These are phyloP conservation scores for Caerostris extrusa DNA, from an alignment of 1,140 invertebrate genomes.

Conservation along the genomic window DNA sequence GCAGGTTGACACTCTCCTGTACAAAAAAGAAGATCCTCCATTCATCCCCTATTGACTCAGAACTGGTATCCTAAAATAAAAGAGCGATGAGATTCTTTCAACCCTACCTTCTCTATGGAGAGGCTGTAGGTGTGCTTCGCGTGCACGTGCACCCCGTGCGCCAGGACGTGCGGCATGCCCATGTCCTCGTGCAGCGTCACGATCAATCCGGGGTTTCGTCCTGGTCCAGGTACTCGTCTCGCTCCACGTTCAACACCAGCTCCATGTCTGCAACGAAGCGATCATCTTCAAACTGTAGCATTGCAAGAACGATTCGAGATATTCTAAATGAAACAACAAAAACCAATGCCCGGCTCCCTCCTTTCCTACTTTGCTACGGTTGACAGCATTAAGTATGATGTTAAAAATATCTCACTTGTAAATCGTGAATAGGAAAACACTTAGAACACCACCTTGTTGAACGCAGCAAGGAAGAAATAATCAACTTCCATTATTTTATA, in stretches of 20 bases:
- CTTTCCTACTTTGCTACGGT: too few relatives aligned
- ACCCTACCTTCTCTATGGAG: slow-evolving; percentile 50
- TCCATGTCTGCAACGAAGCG: slow-evolving; percentile 26
- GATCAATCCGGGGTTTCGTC: slow-evolving; percentile 25
- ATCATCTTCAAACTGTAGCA: neutral
- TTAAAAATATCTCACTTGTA: too few relatives aligned
- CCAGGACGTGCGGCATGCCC: slow-evolving; percentile 28
- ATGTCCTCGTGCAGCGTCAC: slow-evolving; percentile 67
- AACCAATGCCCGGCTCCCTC: too few relatives aligned
- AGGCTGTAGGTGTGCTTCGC: slow-evolving; percentile 39
- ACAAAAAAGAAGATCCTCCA: neutral
- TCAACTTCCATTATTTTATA: too few relatives aligned
- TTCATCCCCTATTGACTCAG: neutral
- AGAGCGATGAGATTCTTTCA: neutral
- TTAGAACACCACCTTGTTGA: too few relatives aligned
- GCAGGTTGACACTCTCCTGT: slow-evolving; percentile 46
- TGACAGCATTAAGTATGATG: too few relatives aligned
- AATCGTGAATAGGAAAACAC: too few relatives aligned
- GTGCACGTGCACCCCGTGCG: slow-evolving; percentile 39
- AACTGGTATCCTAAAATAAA: neutral
- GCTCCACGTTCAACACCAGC: slow-evolving; percentile 58
- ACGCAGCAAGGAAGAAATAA: too few relatives aligned
- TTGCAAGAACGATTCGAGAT: too few relatives aligned
- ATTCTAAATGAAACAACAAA: too few relatives aligned
- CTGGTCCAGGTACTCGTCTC: slow-evolving; percentile 49